phyloP scores from a whole-genome alignment of 53 echinoderm and acorn worm genomes.

The Hippasteria phrygiana region DNA sequence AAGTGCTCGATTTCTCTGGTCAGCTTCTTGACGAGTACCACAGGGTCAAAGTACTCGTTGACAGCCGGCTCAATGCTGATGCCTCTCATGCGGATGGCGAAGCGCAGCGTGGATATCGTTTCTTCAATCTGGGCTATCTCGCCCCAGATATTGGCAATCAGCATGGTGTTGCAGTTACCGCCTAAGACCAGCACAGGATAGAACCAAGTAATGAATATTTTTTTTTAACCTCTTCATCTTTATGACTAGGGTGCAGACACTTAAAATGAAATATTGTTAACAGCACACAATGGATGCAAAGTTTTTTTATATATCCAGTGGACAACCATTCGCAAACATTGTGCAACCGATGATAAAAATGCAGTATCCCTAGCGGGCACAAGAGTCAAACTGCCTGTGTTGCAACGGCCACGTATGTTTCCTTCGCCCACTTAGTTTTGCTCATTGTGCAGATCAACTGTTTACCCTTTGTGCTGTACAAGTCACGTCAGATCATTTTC shows the following conservation, averaged over 20 bases:
- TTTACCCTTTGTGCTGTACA: no score
- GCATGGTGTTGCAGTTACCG: slow-evolving; percentile 95
- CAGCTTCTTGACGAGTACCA: slow-evolving; percentile 92
- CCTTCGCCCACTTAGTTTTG: no score
- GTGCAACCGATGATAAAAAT: no score
- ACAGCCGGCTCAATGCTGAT: slow-evolving; percentile 86
- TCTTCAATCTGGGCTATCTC: slow-evolving; percentile 93
- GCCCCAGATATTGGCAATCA: slow-evolving; percentile 98
- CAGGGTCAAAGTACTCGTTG: slow-evolving; percentile 96
- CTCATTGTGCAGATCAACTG: no score
- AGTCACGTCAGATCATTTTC: no score
- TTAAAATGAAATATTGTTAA: no score
- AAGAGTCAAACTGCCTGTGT: no score
- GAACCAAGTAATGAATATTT: background rate
- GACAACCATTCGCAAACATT: no score
- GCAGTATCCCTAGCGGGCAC: no score
- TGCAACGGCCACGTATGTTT: no score
- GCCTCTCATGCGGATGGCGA: slow-evolving; percentile 98
- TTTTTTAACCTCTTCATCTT: background rate
- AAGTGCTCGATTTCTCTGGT: slow-evolving; percentile 93
- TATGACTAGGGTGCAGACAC: background rate
- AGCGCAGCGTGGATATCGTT: slow-evolving; percentile 93
- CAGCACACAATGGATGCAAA: no score
- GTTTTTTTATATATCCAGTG: no score
- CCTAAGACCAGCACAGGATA: slow-evolving; percentile 54